Percentiles rank a stretch among this genome's conserved stretches.
These are phyloP conservation scores for Mustela nigripes DNA, from an alignment of 2,113 vertebrate species.

Conservation along the genomic window DNA sequence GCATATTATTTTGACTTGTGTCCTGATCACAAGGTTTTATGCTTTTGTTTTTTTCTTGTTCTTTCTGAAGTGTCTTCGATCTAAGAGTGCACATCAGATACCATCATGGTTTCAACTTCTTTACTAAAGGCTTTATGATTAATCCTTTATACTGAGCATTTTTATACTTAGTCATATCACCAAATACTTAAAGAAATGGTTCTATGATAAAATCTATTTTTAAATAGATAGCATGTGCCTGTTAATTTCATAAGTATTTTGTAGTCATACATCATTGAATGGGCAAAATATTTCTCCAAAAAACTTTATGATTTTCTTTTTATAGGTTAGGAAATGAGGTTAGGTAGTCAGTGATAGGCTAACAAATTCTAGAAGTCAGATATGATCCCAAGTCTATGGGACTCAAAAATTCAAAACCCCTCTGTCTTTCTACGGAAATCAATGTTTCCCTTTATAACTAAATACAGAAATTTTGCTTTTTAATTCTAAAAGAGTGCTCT, in stretches of 20 bases:
- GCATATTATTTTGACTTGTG: background rate
- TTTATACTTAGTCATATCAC: background rate
- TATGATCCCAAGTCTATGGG: background rate
- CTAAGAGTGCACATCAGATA: background rate
- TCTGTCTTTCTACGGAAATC: background rate
- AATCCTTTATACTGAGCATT: background rate
- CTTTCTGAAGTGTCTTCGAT: background rate
- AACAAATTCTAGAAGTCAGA: background rate
- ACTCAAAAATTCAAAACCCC: background rate
- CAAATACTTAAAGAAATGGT: background rate
- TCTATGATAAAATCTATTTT: background rate
- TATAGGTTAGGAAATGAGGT: background rate
- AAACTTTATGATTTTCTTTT: background rate
- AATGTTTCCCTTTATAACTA: background rate
- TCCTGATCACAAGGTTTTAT: background rate
- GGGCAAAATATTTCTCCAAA: background rate
- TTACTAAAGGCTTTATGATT: background rate
- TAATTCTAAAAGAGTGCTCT: background rate
- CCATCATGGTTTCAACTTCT: background rate
- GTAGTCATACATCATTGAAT: background rate
- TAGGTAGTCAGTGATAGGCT: background rate
- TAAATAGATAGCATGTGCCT: background rate
- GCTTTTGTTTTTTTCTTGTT: background rate
- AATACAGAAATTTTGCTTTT: background rate
- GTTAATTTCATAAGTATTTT: background rate